phyloP scores from a whole-genome alignment of 2,113 vertebrate species.

The Lethenteron reissneri region DNA sequence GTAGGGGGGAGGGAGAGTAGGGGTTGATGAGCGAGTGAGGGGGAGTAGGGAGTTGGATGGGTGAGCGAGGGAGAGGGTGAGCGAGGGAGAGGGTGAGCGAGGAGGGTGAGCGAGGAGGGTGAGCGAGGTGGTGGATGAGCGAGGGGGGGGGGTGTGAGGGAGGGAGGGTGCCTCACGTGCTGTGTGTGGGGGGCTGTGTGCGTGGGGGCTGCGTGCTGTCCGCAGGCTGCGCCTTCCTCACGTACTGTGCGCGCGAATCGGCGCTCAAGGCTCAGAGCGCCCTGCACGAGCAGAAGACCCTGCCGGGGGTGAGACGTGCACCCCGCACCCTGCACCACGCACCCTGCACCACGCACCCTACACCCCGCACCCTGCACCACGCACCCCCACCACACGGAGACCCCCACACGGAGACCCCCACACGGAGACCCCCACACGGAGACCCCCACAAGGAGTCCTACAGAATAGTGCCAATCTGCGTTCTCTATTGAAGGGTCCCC shows the following conservation, averaged over 20 bases:
- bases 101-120: neutral
- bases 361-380: too few species aligned
- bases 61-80: too few species aligned
- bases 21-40: too few species aligned
- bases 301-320: slow-evolving; percentile 39
- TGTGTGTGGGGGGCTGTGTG: slow-evolving; percentile 8
- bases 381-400: too few species aligned
- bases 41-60: too few species aligned
- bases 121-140: neutral
- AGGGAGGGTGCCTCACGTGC: slow-evolving; percentile 9
- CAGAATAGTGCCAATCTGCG: too few species aligned
- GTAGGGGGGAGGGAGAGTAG: neutral
- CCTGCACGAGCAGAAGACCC: slow-evolving; percentile 68
- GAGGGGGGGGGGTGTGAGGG: slow-evolving; percentile 15
- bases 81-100: neutral
- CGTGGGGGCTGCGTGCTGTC: slow-evolving; percentile 11
- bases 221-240: slow-evolving; percentile 68
- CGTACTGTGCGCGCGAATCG: slow-evolving; percentile 63
- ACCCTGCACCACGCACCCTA: too few species aligned
- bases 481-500: too few species aligned
- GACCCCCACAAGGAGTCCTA: too few species aligned
- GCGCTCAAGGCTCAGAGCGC: slow-evolving; percentile 72
- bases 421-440: too few species aligned
- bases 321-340: too few species aligned
- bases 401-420: too few species aligned